These are phyloP conservation scores for Pongo abelii DNA, from an alignment of 2,113 vertebrate species.

Conservation along the genomic window DNA sequence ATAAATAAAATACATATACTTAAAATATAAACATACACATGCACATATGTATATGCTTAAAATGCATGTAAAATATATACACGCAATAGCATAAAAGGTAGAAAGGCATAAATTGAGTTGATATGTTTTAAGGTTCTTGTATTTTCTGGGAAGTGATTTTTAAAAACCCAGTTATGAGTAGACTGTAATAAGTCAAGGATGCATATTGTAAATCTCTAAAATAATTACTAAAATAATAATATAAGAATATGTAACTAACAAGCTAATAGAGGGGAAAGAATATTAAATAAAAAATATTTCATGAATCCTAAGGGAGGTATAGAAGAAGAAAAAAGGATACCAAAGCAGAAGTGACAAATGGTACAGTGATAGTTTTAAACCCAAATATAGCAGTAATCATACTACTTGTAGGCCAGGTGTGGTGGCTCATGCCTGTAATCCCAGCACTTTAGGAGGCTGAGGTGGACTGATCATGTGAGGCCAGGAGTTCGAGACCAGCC, in stretches of 20 bases:
- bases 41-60: background rate
- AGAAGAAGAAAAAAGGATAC: constrained; percentile 5
- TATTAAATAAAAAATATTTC: background rate
- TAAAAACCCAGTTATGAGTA: constrained; percentile 39
- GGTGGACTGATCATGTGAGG: too few relatives aligned
- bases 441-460: too few relatives aligned
- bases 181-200: background rate
- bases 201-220: constrained; percentile 9
- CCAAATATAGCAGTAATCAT: background rate
- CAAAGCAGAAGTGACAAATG: constrained; percentile 22
- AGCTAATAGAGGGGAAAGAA: background rate
- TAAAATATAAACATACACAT: background rate
- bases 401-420: background rate
- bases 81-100: background rate
- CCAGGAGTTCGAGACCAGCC: too few relatives aligned
- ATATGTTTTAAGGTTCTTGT: constrained; percentile 23
- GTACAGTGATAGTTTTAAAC: background rate
- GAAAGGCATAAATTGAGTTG: background rate
- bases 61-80: background rate
- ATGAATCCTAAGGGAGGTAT: background rate
- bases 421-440: too few relatives aligned
- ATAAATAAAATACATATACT: background rate
- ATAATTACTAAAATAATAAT: background rate
- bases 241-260: background rate
- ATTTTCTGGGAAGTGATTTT: background rate